A percentile compares a stretch with the other conserved stretches of the same genome.
Evolutionary conservation across 2,797 vertebrate genomes (phyloP).

Genomic region (Oreortyx pictus): DNA sequence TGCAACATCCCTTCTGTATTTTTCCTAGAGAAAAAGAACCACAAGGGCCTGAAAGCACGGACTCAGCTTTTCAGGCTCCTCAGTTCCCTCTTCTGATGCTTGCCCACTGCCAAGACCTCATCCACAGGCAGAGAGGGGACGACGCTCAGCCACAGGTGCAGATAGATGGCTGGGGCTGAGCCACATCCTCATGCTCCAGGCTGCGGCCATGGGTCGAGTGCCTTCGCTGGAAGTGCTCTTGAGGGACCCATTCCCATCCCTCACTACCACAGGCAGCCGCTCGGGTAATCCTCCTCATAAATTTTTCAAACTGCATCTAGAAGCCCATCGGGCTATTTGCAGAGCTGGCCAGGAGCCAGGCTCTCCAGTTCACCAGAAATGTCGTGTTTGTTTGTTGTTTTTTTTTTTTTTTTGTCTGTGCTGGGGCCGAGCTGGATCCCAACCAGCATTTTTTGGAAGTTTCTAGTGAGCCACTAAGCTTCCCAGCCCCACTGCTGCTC

Average conservation of each 20-base stretch:
- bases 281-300: constrained; percentile 51
- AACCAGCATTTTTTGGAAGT: constrained; percentile 8
- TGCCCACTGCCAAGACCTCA: not conserved
- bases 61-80: not conserved
- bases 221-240: not conserved
- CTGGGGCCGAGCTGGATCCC: not conserved
- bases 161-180: not conserved
- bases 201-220: not conserved
- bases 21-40: not conserved
- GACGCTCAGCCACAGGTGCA: not conserved
- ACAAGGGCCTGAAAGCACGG: not conserved
- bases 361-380: constrained; percentile 64
- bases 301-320: constrained; percentile 66
- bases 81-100: not conserved
- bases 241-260: constrained; percentile 57
- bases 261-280: constrained; percentile 56
- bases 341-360: not conserved
- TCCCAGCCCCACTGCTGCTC: constrained; percentile 15
- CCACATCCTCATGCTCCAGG: accelerated
- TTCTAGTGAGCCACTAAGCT: constrained; percentile 27
- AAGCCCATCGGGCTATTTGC: constrained; percentile 34
- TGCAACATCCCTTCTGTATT: not conserved
- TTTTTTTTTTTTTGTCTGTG: constrained; percentile 22
- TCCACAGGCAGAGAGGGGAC: not conserved
- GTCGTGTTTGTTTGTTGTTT: constrained; percentile 49